Base-by-base conservation (phyloP, 1,140 invertebrate genomes). In the Delia radicum region DNA sequence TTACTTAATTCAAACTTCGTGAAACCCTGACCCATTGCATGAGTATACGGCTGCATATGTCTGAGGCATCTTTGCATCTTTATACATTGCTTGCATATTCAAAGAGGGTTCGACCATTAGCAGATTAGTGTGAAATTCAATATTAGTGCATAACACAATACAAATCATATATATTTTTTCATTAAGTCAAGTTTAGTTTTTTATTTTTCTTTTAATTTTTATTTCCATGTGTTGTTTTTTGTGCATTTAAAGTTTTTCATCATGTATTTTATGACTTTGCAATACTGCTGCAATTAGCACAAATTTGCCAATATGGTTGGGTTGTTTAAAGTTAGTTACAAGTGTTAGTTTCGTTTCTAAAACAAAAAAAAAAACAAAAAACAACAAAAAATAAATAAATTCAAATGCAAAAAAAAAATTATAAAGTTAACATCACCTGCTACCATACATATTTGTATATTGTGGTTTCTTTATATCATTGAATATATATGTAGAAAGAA, bases 51-150 rank as follows among this genome's bases (percentile, higher is more conserved):
- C n/a, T n/a, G n/a, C n/a, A n/a, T n/a, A n/a, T n/a, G n/a, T n/a
- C n/a, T n/a, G n/a, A n/a, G n/a, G n/a, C n/a, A n/a, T n/a, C n/a
- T n/a, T n/a, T n/a, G n/a, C n/a, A n/a, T n/a, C n/a, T n/a, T n/a
- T n/a, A n/a, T 28, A 3, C 26, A 27, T 6, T 10, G 27, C 10
- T 29, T 13, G 24, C 26, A 13, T 65, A 65, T 65, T 65, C 62
- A 29, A 65, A 65, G 62, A 67, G 27, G n/a, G n/a, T 67, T 67
- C 63, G 28, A 67, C 63, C 63, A 67, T 67, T 67, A 67, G 63
- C 63, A 67, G 63, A 29, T 67, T 29, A 67, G 63, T 67, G 63
- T 67, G 63, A 67, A 67, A 67, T 67, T 67, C 63, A 67, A 67
- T 67, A 67, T 31, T 67, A 67, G 63, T 67, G 27, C 63, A 67